Conservation (phyloP, 2,113 vertebrate species). For the Plectropomus leopardus region DNA sequence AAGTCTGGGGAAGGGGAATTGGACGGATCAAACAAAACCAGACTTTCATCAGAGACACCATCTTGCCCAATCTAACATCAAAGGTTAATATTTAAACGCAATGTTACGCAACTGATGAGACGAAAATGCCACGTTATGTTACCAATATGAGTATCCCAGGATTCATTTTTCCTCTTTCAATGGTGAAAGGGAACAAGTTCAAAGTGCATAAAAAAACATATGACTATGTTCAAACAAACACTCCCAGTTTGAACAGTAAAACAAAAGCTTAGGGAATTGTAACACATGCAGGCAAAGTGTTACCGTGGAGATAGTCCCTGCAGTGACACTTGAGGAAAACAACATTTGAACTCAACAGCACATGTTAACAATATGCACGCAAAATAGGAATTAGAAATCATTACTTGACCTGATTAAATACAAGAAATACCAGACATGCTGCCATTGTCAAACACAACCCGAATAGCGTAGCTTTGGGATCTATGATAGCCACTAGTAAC, state of each 20-base stretch:
- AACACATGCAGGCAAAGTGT: neutral
- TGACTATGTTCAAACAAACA: no score
- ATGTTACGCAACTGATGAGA: no score
- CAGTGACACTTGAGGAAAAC: neutral
- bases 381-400: neutral
- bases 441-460: neutral
- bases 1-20: no score
- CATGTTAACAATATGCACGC: neutral
- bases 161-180: no score
- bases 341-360: neutral
- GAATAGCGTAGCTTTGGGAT: no score
- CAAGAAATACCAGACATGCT: neutral
- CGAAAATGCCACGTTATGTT: no score
- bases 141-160: no score
- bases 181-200: neutral
- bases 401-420: neutral
- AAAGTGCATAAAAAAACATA: neutral
- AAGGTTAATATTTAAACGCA: no score
- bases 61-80: no score
- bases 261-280: neutral
- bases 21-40: no score
- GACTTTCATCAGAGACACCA: no score
- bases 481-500: no score
- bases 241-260: neutral
- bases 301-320: neutral